Conservation (phyloP, 2,888 invertebrate species). For the Melanchra persicariae region DNA sequence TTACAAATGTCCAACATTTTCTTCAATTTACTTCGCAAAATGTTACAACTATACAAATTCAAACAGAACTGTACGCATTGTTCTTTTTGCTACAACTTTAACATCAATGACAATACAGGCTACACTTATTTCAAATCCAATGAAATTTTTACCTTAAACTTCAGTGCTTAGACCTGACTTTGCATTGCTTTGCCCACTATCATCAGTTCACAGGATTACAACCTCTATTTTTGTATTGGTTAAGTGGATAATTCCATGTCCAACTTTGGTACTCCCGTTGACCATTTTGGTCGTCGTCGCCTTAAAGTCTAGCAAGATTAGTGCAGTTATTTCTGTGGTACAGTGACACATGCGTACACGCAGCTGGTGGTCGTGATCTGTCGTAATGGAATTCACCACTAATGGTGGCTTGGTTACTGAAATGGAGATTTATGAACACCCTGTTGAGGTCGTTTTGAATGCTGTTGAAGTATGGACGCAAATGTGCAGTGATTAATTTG, state of each 20-base stretch:
- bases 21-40: slow-evolving; percentile 63
- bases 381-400: slow-evolving; percentile 74
- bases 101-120: slow-evolving; percentile 66
- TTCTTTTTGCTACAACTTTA: slow-evolving; percentile 65
- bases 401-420: slow-evolving; percentile 71
- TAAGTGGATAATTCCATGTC: slow-evolving; percentile 56
- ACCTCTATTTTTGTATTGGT: slow-evolving; percentile 41
- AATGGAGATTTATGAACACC: slow-evolving; percentile 67
- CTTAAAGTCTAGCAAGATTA: slow-evolving; percentile 76
- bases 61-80: slow-evolving; percentile 58
- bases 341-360: slow-evolving; percentile 76
- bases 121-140: slow-evolving; percentile 37
- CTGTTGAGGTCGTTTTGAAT: slow-evolving; percentile 62
- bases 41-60: slow-evolving; percentile 57
- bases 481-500: slow-evolving; percentile 49
- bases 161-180: slow-evolving; percentile 40
- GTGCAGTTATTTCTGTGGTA: slow-evolving; percentile 77
- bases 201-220: slow-evolving; percentile 41
- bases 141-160: slow-evolving; percentile 42
- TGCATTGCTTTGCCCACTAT: slow-evolving; percentile 11
- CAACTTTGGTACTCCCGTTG: slow-evolving; percentile 61
- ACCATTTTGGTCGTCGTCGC: slow-evolving; percentile 76
- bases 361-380: slow-evolving; percentile 80
- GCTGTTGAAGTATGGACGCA: slow-evolving; percentile 50
- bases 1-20: slow-evolving; percentile 62